Conservation (phyloP, 2,888 invertebrate species). For the Lumbricus terrestris region DNA sequence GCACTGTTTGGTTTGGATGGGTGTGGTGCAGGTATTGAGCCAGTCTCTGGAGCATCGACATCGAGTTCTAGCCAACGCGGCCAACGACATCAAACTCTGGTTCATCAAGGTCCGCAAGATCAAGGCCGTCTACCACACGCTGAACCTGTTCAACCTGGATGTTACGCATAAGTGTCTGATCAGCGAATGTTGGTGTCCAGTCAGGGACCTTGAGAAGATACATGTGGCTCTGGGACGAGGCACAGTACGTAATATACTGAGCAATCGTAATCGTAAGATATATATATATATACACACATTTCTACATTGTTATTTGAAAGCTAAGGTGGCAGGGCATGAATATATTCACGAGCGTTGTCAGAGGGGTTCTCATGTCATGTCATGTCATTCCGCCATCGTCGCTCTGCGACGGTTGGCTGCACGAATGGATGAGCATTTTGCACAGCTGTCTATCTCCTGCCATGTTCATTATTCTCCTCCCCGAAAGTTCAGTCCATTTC, state of each 20-base stretch:
- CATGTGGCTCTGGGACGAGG: conserved; percentile 90
- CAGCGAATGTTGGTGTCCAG: conserved; percentile 97
- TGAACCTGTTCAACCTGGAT: conserved; percentile 94
- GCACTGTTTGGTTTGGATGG: not conserved
- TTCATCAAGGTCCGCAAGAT: conserved; percentile 94
- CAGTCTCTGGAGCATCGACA: conserved; percentile 82
- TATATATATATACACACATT: too few relatives aligned
- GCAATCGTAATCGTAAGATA: not conserved
- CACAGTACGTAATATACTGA: conserved; percentile 72
- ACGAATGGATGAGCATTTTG: too few relatives aligned
- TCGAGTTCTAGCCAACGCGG: conserved; percentile 92
- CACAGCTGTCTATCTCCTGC: too few relatives aligned
- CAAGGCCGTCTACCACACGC: conserved; percentile 96
- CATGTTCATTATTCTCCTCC: too few relatives aligned
- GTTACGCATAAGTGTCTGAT: conserved; percentile 99
- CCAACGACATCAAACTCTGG: conserved; percentile 98
- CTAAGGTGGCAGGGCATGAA: too few relatives aligned
- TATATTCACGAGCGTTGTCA: too few relatives aligned
- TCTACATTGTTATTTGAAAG: too few relatives aligned
- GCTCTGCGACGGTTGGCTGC: too few relatives aligned
- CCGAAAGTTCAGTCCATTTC: too few relatives aligned
- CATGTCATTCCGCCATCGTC: too few relatives aligned
- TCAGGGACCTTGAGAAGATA: conserved; percentile 86
- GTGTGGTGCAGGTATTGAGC: conserved; percentile 53
- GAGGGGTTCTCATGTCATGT: too few relatives aligned